Base-by-base conservation (phyloP, 1,140 invertebrate genomes). In the Zaprionus africanus region DNA sequence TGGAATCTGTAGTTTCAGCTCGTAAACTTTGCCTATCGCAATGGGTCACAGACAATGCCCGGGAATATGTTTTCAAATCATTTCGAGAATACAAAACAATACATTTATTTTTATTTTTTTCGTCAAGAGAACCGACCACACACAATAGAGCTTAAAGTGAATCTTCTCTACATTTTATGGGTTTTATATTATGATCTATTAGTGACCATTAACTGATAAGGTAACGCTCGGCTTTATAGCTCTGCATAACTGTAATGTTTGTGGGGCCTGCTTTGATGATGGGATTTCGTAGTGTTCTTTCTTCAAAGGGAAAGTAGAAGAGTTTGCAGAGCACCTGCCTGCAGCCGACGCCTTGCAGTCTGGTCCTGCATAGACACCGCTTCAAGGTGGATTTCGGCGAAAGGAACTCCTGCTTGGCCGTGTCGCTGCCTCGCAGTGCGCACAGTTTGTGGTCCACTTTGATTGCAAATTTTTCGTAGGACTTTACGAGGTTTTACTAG, bases 131-230 rank as follows among this genome's bases (percentile, higher is more conserved):
- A 54, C 19, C 57, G 60, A 62, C 82, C 74, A 84, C 75, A 85
- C 81, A 83, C 77, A 81, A 76, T 74, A 53, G 51, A 84, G 78
- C 78, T 36, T 17, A 66, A 76, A 73, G 67, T 70, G 59, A 76
- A 51, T 78, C 63, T 81, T 76, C 54, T 70, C 46, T 60, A 19
- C 49, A 65, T 81, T 84, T 88, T 84, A 88, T 84, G 43, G 71
- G 24, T 68, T 81, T 84, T 78, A 57, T 66, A 84, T 85, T 90
- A 79, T 90, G 85, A 88, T 88, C 85, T 90, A 90, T 88, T 88
- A 84, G 84, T 58, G 66, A 65, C 70, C 85, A 88, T 88, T 88
- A 88, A 79, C 69, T 75, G 84, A 87, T 88, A 87, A 83, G 77
- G 11, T 34, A 28, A 46, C 54, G 68, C 41, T 68, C 53, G 46